Evolutionary conservation across 2,113 vertebrate species (phyloP).

Genomic region (Anhinga rufa): DNA sequence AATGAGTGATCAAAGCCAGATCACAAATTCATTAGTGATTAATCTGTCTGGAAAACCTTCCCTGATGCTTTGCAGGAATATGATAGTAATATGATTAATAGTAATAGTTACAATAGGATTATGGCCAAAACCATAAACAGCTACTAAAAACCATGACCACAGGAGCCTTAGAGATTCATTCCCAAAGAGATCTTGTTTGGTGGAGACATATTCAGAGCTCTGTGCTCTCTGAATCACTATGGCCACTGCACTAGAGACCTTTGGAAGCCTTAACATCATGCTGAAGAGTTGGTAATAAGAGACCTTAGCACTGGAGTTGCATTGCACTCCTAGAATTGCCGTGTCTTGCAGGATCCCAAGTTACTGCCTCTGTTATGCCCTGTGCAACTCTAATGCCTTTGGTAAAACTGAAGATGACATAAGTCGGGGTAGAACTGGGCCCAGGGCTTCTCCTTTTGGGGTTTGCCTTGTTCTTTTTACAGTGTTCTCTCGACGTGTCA

Average conservation of each 20-base stretch:
- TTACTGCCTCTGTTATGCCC: not conserved
- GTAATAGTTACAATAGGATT: not conserved
- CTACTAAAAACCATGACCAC: not conserved
- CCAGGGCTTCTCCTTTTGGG: not conserved
- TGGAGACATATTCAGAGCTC: not conserved
- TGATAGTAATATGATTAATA: conserved; percentile 2
- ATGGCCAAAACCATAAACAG: not conserved
- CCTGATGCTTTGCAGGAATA: conserved; percentile 20
- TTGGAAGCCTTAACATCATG: not conserved
- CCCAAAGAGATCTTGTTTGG: not conserved
- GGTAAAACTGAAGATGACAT: not conserved
- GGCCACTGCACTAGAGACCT: not conserved
- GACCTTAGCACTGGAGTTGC: not conserved
- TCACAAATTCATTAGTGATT: conserved; percentile 54
- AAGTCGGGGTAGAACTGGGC: not conserved
- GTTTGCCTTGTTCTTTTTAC: not conserved
- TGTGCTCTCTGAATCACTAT: not conserved
- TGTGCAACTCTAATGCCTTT: not conserved
- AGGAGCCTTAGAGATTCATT: not conserved
- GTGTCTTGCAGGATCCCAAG: not conserved
- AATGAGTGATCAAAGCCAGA: conserved; percentile 63
- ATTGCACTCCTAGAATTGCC: not conserved
- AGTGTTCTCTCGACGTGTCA: not conserved
- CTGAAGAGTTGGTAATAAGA: not conserved
- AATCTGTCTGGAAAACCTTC: conserved; percentile 50